These are phyloP conservation scores for Yponomeuta plumbellus DNA, from an alignment of 2,888 invertebrate species.

Conservation along the genomic window DNA sequence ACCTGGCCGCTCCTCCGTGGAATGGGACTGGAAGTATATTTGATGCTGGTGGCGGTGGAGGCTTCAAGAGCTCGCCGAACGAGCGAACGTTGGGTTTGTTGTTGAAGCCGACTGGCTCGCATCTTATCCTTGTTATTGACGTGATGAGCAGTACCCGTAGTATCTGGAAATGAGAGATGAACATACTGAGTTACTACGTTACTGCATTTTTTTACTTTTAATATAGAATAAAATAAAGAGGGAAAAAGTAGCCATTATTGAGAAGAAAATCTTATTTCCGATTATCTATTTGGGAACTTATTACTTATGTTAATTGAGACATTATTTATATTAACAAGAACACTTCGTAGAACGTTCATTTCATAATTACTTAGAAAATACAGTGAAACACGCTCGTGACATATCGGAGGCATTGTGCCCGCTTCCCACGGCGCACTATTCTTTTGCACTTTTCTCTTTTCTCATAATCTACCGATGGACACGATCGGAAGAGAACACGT, in stretches of 20 bases:
- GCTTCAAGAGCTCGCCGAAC: constrained; percentile 59
- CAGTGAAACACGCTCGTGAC: constrained; percentile 60
- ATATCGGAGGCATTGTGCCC: constrained; percentile 56
- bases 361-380: constrained; percentile 65
- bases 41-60: constrained; percentile 50
- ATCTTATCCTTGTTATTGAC: constrained; percentile 41
- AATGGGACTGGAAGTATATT: constrained; percentile 59
- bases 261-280: too few species aligned
- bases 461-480: constrained; percentile 57
- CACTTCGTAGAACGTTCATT: constrained; percentile 29
- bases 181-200: neutral
- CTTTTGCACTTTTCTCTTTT: constrained; percentile 73
- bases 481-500: constrained; percentile 53
- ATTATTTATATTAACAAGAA: constrained; percentile 20
- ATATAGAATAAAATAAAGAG: too few species aligned
- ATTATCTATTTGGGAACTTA: neutral
- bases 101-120: constrained; percentile 44
- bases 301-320: constrained; percentile 5
- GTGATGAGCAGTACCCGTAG: constrained; percentile 47
- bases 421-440: constrained; percentile 64
- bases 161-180: constrained; percentile 47
- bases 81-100: constrained; percentile 39
- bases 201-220: too few species aligned
- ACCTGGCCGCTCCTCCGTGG: constrained; percentile 46
- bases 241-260: too few species aligned